A percentile compares a stretch with the other conserved stretches of the same genome.
Conservation (phyloP, 2,797 vertebrate species). For the Pangasius krempfi region DNA sequence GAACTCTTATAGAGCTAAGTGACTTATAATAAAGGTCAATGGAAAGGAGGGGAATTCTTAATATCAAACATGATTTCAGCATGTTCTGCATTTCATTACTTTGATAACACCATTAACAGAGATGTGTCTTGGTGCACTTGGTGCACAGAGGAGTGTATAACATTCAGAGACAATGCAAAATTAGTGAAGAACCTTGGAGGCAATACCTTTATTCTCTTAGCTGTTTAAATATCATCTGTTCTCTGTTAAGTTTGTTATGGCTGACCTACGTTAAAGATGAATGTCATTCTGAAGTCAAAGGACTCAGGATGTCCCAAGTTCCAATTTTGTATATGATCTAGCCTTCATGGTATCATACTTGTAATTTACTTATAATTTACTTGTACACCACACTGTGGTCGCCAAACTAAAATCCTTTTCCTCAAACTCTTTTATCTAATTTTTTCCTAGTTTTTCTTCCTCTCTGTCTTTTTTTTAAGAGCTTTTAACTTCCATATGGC, state of each 20-base stretch:
- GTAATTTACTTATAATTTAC: not conserved
- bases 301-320: not conserved
- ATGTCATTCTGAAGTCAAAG: not conserved
- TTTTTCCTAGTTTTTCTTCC: conserved; percentile 32
- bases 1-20: conserved; percentile 8
- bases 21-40: conserved; percentile 35
- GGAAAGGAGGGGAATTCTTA: conserved; percentile 16
- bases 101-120: conserved; percentile 37
- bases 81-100: conserved; percentile 45
- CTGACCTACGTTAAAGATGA: not conserved
- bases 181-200: not conserved
- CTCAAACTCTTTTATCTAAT: conserved; percentile 11
- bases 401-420: not conserved
- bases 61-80: conserved; percentile 33
- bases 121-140: not conserved
- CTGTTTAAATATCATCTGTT: conserved; percentile 1
- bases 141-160: not conserved
- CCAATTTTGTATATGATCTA: not conserved
- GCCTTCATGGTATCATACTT: not conserved
- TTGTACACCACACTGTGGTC: not conserved
- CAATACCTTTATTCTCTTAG: not conserved
- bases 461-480: conserved; percentile 53
- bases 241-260: not conserved
- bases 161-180: conserved; percentile 29
- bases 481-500: conserved; percentile 68